phyloP scores from a whole-genome alignment of 2,113 vertebrate genomes.

The Corydoras sp. region DNA sequence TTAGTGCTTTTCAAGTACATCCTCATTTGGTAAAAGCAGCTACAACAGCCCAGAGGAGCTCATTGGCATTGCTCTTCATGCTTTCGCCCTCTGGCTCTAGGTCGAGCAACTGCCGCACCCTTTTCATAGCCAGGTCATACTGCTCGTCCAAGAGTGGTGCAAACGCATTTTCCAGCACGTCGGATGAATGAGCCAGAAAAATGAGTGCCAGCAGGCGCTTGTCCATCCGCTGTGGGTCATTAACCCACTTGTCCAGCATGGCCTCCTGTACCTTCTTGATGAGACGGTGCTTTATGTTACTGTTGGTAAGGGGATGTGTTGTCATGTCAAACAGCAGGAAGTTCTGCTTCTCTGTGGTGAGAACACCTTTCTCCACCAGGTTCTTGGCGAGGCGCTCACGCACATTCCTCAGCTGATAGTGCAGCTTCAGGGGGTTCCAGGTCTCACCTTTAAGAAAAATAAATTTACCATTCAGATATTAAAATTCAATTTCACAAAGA shows the following conservation, averaged over 20 bases:
- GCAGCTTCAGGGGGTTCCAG: conserved; percentile 94
- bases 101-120: conserved; percentile 87
- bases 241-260: conserved; percentile 91
- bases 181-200: conserved; percentile 88
- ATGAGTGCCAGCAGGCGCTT: conserved; percentile 86
- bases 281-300: conserved; percentile 90
- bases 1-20: conserved; percentile 9
- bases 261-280: conserved; percentile 92
- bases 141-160: conserved; percentile 90
- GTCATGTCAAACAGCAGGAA: conserved; percentile 98
- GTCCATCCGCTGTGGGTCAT: conserved; percentile 92
- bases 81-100: conserved; percentile 90
- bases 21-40: conserved; percentile 91
- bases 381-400: conserved; percentile 92
- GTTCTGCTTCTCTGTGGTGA: conserved; percentile 97
- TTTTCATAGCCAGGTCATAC: conserved; percentile 93
- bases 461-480: background rate
- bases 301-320: conserved; percentile 92
- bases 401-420: conserved; percentile 91
- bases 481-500: background rate
- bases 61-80: conserved; percentile 79
- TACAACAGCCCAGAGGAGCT: conserved; percentile 92
- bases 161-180: conserved; percentile 93
- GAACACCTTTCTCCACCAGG: conserved; percentile 90
- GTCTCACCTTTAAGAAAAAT: conserved; percentile 75